A percentile compares a stretch with the other conserved stretches of the same genome.
phyloP scores from a whole-genome alignment of 2,797 vertebrate species.

The Siniperca obscura region DNA sequence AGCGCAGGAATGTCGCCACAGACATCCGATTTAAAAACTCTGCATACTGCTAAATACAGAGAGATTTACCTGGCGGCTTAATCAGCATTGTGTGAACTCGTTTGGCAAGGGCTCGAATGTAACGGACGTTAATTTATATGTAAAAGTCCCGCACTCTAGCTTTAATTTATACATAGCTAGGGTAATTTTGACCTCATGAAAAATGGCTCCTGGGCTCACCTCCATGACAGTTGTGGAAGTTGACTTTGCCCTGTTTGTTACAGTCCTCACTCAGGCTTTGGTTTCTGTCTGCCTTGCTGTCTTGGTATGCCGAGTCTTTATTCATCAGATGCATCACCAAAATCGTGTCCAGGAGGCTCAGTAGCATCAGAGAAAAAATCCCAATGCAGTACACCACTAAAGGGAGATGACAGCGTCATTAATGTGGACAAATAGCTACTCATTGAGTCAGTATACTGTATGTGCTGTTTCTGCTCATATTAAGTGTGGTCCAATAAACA shows the following conservation, averaged over 20 bases:
- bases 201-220: constrained; percentile 37
- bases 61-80: too few relatives aligned
- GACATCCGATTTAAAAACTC: too few relatives aligned
- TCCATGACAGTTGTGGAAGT: constrained; percentile 9
- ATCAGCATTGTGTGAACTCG: too few relatives aligned
- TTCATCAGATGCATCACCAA: constrained; percentile 80
- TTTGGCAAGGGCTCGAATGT: too few relatives aligned
- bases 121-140: too few relatives aligned
- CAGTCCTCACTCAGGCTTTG: neutral
- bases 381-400: constrained; percentile 84
- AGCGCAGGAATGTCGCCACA: too few relatives aligned
- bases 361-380: constrained; percentile 84
- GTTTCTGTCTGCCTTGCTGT: neutral
- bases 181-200: neutral
- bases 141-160: too few relatives aligned
- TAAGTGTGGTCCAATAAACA: too few relatives aligned
- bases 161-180: neutral
- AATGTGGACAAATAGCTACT: neutral
- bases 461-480: neutral
- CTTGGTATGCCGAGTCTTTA: constrained; percentile 56
- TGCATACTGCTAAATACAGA: too few relatives aligned
- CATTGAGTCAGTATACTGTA: neutral
- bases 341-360: constrained; percentile 85
- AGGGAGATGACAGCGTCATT: constrained; percentile 24
- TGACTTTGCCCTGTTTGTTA: neutral